Evolutionary conservation across 2,797 vertebrate genomes (phyloP).

Genomic region (Chelmon rostratus): DNA sequence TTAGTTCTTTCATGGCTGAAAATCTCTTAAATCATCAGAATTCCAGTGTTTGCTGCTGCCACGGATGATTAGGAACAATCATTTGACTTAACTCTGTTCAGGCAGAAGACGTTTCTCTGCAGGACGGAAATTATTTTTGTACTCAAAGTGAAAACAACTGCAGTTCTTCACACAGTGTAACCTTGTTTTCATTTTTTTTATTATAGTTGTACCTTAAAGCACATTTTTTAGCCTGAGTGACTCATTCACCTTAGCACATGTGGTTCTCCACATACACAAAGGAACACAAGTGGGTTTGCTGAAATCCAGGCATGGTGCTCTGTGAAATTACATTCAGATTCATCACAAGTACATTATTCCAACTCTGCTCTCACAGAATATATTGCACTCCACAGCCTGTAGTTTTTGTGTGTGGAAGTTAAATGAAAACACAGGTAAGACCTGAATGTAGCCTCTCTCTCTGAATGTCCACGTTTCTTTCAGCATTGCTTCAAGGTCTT

Average conservation of each 20-base stretch:
- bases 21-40: conserved; percentile 18
- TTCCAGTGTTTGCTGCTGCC: background rate
- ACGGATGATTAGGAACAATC: background rate
- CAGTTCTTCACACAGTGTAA: background rate
- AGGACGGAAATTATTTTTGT: background rate
- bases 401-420: background rate
- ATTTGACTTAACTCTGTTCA: background rate
- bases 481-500: conserved; percentile 4
- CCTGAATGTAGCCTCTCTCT: background rate
- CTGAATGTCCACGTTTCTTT: background rate
- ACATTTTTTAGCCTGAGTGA: background rate
- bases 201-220: background rate
- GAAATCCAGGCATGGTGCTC: background rate
- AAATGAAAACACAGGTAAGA: background rate
- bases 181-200: conserved; percentile 5
- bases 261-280: background rate
- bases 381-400: background rate
- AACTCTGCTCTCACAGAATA: background rate
- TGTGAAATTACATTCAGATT: background rate
- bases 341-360: background rate
- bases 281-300: background rate
- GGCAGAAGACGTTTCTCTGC: background rate
- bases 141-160: background rate
- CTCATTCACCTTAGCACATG: background rate
- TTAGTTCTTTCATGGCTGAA: conserved; percentile 9